These are phyloP conservation scores for Hirtodrosophila cameraria DNA, from an alignment of 2,888 invertebrate genomes.

Conservation along the genomic window DNA sequence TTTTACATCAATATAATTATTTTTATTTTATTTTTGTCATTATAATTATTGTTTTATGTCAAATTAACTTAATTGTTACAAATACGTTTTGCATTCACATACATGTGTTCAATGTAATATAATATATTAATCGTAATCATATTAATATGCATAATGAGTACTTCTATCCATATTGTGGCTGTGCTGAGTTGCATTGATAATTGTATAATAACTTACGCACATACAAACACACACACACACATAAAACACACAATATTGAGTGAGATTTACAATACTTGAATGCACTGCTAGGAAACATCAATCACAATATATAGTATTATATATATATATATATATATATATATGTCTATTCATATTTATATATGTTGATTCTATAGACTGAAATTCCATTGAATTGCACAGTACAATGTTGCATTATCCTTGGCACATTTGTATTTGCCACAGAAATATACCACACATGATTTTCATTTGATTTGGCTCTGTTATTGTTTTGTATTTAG, in stretches of 20 bases:
- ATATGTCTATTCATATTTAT: constrained; percentile 23
- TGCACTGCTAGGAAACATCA: constrained; percentile 70
- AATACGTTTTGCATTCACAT: constrained; percentile 51
- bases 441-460: constrained; percentile 19
- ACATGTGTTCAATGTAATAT: constrained; percentile 39
- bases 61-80: constrained; percentile 74
- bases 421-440: constrained; percentile 26
- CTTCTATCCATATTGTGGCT: background rate
- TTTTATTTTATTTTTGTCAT: constrained; percentile 22
- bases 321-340: constrained; percentile 17
- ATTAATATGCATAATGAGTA: constrained; percentile 19
- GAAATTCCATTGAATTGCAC: constrained; percentile 33
- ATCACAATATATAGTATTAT: constrained; percentile 65
- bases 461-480: constrained; percentile 51
- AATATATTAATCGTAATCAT: constrained; percentile 13
- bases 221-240: background rate
- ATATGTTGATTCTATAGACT: constrained; percentile 20
- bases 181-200: constrained; percentile 12
- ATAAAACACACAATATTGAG: constrained; percentile 3
- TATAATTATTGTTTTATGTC: constrained; percentile 81
- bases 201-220: constrained; percentile 13
- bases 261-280: constrained; percentile 62
- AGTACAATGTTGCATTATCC: constrained; percentile 31
- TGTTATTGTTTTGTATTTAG: constrained; percentile 17
- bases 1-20: constrained; percentile 42